These are phyloP conservation scores for Petrophora chlorosata DNA, from an alignment of 2,888 invertebrate genomes.

Conservation along the genomic window DNA sequence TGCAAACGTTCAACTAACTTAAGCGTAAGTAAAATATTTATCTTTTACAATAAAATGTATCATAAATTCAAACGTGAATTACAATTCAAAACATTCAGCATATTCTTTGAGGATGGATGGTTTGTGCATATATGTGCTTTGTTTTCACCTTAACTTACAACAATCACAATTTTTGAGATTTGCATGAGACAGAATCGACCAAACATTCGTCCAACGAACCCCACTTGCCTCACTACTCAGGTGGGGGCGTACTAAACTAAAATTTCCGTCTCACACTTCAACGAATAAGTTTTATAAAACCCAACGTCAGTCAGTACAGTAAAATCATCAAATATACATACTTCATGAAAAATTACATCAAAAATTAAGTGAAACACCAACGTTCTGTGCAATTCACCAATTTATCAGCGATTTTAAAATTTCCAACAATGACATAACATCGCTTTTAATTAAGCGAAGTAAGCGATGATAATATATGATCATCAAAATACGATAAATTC, in stretches of 20 bases:
- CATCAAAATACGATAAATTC: conserved; percentile 57
- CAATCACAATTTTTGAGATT: conserved; percentile 70
- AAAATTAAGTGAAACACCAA: conserved; percentile 82
- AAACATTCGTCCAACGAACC: conserved; percentile 25
- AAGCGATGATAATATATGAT: conserved; percentile 68
- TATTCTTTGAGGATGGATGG: conserved; percentile 80
- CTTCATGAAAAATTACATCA: conserved; percentile 79
- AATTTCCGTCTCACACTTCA: conserved; percentile 44
- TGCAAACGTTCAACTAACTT: conserved; percentile 81
- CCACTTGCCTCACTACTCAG: conserved; percentile 26
- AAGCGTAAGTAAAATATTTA: conserved; percentile 80
- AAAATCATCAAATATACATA: conserved; percentile 75
- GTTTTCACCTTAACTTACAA: conserved; percentile 74
- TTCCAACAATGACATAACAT: conserved; percentile 73
- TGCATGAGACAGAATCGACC: conserved; percentile 37
- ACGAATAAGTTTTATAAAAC: conserved; percentile 60
- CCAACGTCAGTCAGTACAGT: conserved; percentile 77
- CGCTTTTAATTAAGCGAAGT: conserved; percentile 47
- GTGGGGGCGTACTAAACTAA: conserved; percentile 25
- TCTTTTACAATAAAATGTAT: conserved; percentile 82
- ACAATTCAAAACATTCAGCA: conserved; percentile 79
- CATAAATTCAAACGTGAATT: conserved; percentile 83
- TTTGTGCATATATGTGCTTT: conserved; percentile 82
- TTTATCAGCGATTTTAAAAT: conserved; percentile 60
- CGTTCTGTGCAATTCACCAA: conserved; percentile 82